These are phyloP conservation scores for Phoenicopterus ruber DNA, from an alignment of 2,113 vertebrate species.

Conservation along the genomic window DNA sequence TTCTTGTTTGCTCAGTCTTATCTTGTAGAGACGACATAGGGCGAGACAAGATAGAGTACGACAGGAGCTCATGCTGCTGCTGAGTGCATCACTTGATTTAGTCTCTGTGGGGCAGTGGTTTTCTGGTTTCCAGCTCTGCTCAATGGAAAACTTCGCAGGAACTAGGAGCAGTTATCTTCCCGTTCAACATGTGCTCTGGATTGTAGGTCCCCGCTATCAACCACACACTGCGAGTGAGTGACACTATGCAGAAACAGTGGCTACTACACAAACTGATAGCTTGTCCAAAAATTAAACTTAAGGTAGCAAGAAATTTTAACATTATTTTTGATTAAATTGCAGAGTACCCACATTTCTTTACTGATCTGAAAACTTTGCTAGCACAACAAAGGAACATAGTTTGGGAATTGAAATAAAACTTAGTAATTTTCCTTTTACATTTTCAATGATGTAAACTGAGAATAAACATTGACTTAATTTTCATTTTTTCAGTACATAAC, in stretches of 20 bases:
- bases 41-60: background rate
- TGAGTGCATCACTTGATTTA: background rate
- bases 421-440: background rate
- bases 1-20: background rate
- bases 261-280: background rate
- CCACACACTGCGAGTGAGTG: background rate
- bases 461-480: background rate
- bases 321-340: background rate
- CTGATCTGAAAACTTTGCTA: background rate
- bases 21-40: background rate
- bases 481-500: background rate
- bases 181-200: background rate
- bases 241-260: background rate
- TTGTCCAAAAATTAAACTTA: background rate
- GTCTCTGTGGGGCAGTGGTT: background rate
- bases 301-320: background rate
- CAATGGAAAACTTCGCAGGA: background rate
- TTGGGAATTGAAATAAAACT: background rate
- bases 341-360: background rate
- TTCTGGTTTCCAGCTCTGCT: background rate
- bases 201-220: background rate
- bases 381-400: background rate
- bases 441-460: background rate
- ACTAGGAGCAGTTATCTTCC: background rate
- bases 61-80: background rate